Conservation (phyloP, 2,797 vertebrate genomes). For the Chromis chromis region DNA sequence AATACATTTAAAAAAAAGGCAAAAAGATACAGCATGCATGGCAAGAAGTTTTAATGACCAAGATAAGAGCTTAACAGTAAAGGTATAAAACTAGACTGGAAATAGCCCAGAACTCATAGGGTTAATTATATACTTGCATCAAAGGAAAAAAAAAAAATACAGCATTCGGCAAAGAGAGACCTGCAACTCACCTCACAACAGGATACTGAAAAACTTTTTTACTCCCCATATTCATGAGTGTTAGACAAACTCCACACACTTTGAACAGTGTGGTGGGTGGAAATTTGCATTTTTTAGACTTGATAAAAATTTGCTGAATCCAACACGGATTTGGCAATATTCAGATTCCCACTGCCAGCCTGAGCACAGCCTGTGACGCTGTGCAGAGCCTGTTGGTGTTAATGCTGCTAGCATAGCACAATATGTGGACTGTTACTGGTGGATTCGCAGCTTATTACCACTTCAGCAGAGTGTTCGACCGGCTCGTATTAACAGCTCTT, state of each 20-base stretch:
- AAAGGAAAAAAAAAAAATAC: too few species aligned
- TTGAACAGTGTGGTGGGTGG: not conserved
- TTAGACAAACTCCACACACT: not conserved
- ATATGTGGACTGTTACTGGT: conserved; percentile 43
- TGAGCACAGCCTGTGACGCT: conserved; percentile 14
- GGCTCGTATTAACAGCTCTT: conserved; percentile 17
- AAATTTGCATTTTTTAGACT: not conserved
- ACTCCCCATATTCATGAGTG: too few species aligned
- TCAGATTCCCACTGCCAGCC: not conserved
- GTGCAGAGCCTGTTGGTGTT: conserved; percentile 1
- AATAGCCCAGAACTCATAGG: too few species aligned
- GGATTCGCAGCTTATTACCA: conserved; percentile 47
- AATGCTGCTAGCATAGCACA: conserved; percentile 26
- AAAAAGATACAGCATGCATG: too few species aligned
- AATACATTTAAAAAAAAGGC: too few species aligned
- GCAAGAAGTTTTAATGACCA: too few species aligned
- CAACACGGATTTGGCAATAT: conserved; percentile 1
- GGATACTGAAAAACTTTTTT: too few species aligned
- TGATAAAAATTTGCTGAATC: not conserved
- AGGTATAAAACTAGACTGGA: too few species aligned
- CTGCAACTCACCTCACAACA: too few species aligned
- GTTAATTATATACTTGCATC: too few species aligned
- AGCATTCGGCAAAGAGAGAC: too few species aligned
- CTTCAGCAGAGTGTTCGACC: conserved; percentile 21
- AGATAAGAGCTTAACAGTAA: too few species aligned